phyloP scores from a whole-genome alignment of 2,888 invertebrate genomes.

The Timema cristinae region DNA sequence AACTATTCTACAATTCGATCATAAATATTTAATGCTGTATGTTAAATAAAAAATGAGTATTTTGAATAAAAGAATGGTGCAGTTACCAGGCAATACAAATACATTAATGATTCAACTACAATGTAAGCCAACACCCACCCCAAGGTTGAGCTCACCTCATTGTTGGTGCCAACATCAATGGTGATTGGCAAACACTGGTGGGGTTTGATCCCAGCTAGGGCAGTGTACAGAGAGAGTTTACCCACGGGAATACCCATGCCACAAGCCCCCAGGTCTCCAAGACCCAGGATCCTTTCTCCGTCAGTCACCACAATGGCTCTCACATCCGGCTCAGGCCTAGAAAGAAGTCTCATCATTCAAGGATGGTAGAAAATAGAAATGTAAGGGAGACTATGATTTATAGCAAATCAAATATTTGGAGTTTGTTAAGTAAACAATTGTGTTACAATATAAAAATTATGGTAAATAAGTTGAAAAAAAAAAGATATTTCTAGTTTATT shows the following conservation, averaged over 20 bases:
- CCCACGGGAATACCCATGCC: slow-evolving; percentile 99
- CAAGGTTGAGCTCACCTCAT: slow-evolving; percentile 54
- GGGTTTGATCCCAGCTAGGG: slow-evolving; percentile 94
- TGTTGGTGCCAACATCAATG: slow-evolving; percentile 93
- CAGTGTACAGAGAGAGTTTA: slow-evolving; percentile 92
- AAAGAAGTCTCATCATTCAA: slow-evolving; percentile 32
- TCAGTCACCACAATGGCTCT: slow-evolving; percentile 91
- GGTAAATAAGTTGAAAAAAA: no score
- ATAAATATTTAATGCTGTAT: no score
- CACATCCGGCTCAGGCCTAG: slow-evolving; percentile 79
- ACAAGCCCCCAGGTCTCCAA: slow-evolving; percentile 94
- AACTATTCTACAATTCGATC: no score
- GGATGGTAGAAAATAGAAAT: slow-evolving; percentile 14
- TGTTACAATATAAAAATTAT: no score
- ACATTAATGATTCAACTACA: neutral
- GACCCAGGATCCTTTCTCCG: slow-evolving; percentile 93
- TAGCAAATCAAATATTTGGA: no score
- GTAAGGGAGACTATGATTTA: no score
- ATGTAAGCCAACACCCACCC: neutral
- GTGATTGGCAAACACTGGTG: slow-evolving; percentile 91
- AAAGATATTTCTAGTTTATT: no score
- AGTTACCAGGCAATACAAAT: no score
- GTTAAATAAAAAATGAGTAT: no score
- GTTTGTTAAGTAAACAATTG: no score
- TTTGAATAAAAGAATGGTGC: no score